These are phyloP conservation scores for Albula glossodonta DNA, from an alignment of 2,113 vertebrate species.

Conservation along the genomic window DNA sequence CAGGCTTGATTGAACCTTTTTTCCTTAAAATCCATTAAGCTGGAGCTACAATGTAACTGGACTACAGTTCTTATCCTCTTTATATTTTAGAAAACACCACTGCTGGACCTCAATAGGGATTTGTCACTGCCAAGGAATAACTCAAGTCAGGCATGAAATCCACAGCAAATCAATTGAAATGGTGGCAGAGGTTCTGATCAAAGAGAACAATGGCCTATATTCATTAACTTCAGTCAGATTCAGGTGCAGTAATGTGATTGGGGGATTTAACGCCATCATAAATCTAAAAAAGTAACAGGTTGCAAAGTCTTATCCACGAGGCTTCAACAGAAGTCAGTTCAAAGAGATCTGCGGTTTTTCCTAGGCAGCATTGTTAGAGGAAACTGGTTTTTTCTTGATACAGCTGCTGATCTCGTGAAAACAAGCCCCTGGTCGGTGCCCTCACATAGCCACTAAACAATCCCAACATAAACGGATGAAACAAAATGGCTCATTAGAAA, in stretches of 20 bases:
- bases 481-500: constrained; percentile 40
- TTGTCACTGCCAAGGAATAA: constrained; percentile 35
- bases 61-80: constrained; percentile 39
- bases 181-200: constrained; percentile 15
- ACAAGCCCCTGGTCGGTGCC: constrained; percentile 16
- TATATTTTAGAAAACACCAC: constrained; percentile 46
- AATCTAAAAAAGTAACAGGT: constrained; percentile 8
- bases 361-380: background rate
- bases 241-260: constrained; percentile 16
- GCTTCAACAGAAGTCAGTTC: background rate
- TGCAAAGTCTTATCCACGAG: background rate
- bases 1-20: constrained; percentile 32
- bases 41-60: constrained; percentile 27
- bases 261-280: background rate
- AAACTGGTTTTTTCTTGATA: background rate
- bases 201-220: constrained; percentile 30
- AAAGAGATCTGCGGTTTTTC: background rate
- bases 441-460: constrained; percentile 32
- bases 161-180: constrained; percentile 27
- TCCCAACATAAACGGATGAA: constrained; percentile 41
- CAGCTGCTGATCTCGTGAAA: background rate
- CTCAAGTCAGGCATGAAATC: constrained; percentile 33
- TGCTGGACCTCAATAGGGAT: constrained; percentile 40
- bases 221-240: constrained; percentile 21
- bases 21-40: constrained; percentile 43